Evolutionary conservation across 2,888 invertebrate genomes (phyloP).

Genomic region (Encarsia formosa): DNA sequence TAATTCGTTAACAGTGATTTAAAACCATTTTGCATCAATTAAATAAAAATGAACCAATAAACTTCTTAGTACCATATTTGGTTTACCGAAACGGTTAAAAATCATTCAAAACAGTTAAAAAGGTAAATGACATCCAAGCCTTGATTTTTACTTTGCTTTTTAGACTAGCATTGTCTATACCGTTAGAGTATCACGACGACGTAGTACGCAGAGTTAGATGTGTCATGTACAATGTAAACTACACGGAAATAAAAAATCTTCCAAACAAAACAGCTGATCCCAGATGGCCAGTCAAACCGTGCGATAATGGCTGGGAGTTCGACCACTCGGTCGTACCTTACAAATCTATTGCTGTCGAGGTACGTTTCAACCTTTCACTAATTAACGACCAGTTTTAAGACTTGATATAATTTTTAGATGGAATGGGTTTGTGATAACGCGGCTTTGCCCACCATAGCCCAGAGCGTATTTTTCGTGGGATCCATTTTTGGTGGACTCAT

Average conservation of each 20-base stretch:
- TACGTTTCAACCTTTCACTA: too few species aligned
- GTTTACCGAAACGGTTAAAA: too few species aligned
- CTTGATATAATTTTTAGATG: slow-evolving; percentile 64
- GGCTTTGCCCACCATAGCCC: slow-evolving; percentile 71
- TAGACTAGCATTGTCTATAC: slow-evolving; percentile 72
- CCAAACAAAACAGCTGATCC: slow-evolving; percentile 63
- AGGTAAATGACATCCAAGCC: too few species aligned
- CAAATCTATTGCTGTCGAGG: slow-evolving; percentile 80
- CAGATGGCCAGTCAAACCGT: slow-evolving; percentile 66
- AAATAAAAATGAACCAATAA: too few species aligned
- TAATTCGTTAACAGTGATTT: too few species aligned
- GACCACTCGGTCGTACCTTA: slow-evolving; percentile 78
- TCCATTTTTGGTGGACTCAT: slow-evolving; percentile 81
- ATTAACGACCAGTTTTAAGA: too few species aligned
- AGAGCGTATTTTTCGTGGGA: slow-evolving; percentile 83
- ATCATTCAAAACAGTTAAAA: too few species aligned
- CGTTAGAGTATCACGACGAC: slow-evolving; percentile 49
- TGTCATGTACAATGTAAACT: slow-evolving; percentile 75
- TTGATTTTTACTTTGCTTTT: too few species aligned
- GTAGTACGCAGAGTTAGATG: slow-evolving; percentile 62
- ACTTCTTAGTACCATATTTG: too few species aligned
- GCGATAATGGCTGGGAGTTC: slow-evolving; percentile 78
- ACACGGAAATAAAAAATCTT: slow-evolving; percentile 58
- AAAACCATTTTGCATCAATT: too few species aligned
- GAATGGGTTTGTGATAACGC: slow-evolving; percentile 85